Conservation (phyloP, 2,888 invertebrate species). For the Automeris io region DNA sequence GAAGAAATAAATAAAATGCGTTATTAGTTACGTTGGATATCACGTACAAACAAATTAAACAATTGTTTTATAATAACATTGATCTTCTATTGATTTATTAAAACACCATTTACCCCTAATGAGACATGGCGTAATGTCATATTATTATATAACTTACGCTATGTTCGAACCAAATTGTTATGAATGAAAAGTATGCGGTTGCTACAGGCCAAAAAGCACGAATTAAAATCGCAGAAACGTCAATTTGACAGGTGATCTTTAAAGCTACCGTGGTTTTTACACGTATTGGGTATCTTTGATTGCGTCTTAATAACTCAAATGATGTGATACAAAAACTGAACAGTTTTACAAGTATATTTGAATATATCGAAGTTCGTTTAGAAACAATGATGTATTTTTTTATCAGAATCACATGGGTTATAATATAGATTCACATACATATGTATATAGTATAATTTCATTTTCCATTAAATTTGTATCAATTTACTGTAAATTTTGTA, state of each 20-base stretch:
- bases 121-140: too few species aligned
- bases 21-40: too few species aligned
- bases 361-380: neutral
- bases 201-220: slow-evolving; percentile 24
- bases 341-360: neutral
- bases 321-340: neutral
- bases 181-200: slow-evolving; percentile 18
- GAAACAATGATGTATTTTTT: slow-evolving; percentile 1
- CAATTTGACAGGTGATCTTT: slow-evolving; percentile 46
- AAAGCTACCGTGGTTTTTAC: slow-evolving; percentile 23
- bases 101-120: too few species aligned
- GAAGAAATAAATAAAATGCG: too few species aligned
- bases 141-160: neutral
- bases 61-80: too few species aligned
- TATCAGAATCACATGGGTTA: too few species aligned
- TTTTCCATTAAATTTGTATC: too few species aligned
- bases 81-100: too few species aligned
- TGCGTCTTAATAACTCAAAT: slow-evolving; percentile 15
- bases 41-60: too few species aligned
- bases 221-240: slow-evolving; percentile 46
- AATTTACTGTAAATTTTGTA: too few species aligned
- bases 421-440: too few species aligned
- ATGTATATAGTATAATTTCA: too few species aligned
- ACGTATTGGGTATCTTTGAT: slow-evolving; percentile 22
- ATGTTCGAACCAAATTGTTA: slow-evolving; percentile 6